Evolutionary conservation across 2,888 invertebrate species (phyloP).

Genomic region (Acanthoscelides obtectus): DNA sequence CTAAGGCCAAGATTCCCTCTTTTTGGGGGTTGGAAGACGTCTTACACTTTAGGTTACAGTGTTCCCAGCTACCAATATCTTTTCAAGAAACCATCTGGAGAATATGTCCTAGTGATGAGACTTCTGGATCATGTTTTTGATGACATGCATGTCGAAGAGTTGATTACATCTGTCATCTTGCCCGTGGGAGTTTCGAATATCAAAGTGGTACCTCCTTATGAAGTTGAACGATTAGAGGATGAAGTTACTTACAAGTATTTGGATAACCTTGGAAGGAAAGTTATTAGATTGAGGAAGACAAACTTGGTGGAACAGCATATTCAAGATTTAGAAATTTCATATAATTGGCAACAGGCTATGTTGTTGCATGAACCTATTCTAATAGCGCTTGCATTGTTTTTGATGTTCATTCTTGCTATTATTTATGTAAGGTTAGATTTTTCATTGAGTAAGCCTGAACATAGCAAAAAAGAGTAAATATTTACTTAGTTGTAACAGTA

Average conservation of each 20-base stretch:
- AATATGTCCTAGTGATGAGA: slow-evolving; percentile 83
- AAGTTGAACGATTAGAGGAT: slow-evolving; percentile 69
- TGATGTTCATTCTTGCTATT: slow-evolving; percentile 87
- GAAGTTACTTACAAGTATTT: slow-evolving; percentile 86
- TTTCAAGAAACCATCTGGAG: slow-evolving; percentile 69
- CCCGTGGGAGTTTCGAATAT: slow-evolving; percentile 90
- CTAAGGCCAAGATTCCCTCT: slow-evolving; percentile 95
- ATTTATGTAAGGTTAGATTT: slow-evolving; percentile 94
- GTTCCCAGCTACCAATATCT: slow-evolving; percentile 96
- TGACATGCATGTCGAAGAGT: slow-evolving; percentile 91
- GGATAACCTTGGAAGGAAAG: slow-evolving; percentile 88
- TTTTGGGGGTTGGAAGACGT: slow-evolving; percentile 98
- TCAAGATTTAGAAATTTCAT: slow-evolving; percentile 86
- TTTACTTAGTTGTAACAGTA: not conserved
- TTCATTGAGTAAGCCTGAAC: slow-evolving; percentile 60
- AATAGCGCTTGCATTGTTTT: slow-evolving; percentile 81
- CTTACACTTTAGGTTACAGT: slow-evolving; percentile 89
- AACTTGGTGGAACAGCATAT: slow-evolving; percentile 96
- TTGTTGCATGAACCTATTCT: slow-evolving; percentile 93
- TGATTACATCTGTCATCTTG: slow-evolving; percentile 82
- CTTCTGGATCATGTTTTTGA: slow-evolving; percentile 96
- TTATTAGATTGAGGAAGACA: slow-evolving; percentile 72
- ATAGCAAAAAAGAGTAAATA: slow-evolving; percentile 51
- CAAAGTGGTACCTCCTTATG: slow-evolving; percentile 76
- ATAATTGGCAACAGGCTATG: slow-evolving; percentile 78